phyloP scores from a whole-genome alignment of 2,113 vertebrate genomes.

The Perca flavescens region DNA sequence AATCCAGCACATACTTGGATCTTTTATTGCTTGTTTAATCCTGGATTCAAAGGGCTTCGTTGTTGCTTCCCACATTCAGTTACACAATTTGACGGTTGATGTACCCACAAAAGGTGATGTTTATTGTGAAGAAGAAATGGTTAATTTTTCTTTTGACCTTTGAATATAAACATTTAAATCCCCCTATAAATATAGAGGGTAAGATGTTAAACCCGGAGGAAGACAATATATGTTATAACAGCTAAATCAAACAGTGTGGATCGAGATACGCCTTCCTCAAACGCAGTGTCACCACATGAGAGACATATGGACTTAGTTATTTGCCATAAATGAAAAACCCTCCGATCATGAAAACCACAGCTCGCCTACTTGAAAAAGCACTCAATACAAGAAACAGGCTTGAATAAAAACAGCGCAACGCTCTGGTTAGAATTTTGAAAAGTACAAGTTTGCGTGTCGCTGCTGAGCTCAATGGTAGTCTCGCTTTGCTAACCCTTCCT shows the following conservation, averaged over 20 bases:
- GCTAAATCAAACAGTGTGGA: slow-evolving; percentile 19
- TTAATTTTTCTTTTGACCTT: slow-evolving; percentile 20
- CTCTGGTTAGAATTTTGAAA: slow-evolving; percentile 39
- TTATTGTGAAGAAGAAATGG: slow-evolving; percentile 18
- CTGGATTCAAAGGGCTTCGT: slow-evolving; percentile 24
- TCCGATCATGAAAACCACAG: slow-evolving; percentile 49
- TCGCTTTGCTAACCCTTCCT: no score
- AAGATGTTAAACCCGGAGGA: slow-evolving; percentile 24
- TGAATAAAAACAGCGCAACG: slow-evolving; percentile 40
- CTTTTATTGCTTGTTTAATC: slow-evolving; percentile 44
- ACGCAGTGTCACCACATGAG: background rate
- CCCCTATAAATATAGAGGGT: background rate
- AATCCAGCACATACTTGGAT: slow-evolving; percentile 7
- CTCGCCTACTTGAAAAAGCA: slow-evolving; percentile 38
- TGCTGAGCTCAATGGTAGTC: background rate
- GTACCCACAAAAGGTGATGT: slow-evolving; percentile 26
- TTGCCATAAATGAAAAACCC: slow-evolving; percentile 10
- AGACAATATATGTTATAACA: background rate
- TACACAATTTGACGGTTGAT: slow-evolving; percentile 13
- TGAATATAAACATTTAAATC: slow-evolving; percentile 23
- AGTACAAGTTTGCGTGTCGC: slow-evolving; percentile 16
- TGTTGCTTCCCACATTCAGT: slow-evolving; percentile 21
- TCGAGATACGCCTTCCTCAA: background rate
- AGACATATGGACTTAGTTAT: slow-evolving; percentile 6
- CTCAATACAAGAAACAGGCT: background rate